phyloP scores from a whole-genome alignment of 2,888 invertebrate species.

The Aromia moschata region DNA sequence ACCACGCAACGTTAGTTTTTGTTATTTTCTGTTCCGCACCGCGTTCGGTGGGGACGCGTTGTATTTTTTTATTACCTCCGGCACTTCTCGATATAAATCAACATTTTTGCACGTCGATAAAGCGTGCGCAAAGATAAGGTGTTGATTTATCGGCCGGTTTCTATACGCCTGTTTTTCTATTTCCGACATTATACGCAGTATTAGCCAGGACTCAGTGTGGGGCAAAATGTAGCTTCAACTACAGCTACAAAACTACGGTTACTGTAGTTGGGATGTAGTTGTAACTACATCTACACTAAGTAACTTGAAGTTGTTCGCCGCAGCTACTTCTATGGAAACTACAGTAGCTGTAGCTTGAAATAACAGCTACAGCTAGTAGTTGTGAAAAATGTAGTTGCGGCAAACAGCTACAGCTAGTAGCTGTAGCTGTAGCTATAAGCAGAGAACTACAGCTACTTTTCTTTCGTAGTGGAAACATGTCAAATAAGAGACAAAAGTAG shows the following conservation, averaged over 20 bases:
- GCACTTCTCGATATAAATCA: slow-evolving; percentile 56
- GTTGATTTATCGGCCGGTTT: slow-evolving; percentile 55
- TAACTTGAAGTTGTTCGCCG: too few species aligned
- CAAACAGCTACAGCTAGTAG: slow-evolving; percentile 35
- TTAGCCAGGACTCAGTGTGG: slow-evolving; percentile 31
- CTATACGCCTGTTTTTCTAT: slow-evolving; percentile 46
- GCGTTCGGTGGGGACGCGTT: slow-evolving; percentile 35
- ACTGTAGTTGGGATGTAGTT: too few species aligned
- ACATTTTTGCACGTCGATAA: slow-evolving; percentile 55
- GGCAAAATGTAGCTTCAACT: too few species aligned
- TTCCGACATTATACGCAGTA: slow-evolving; percentile 29
- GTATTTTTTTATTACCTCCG: slow-evolving; percentile 57
- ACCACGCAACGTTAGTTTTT: slow-evolving; percentile 39
- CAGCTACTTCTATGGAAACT: too few species aligned
- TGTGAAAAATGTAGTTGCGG: too few species aligned
- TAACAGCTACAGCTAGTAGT: too few species aligned
- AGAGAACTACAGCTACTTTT: too few species aligned
- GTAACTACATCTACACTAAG: too few species aligned
- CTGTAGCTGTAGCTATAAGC: slow-evolving; percentile 33
- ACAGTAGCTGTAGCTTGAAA: too few species aligned
- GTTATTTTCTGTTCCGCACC: slow-evolving; percentile 19
- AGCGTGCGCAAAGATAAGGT: slow-evolving; percentile 56
- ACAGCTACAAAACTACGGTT: too few species aligned
- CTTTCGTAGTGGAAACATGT: too few species aligned
- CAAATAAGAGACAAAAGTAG: too few species aligned